A percentile compares a stretch with the other conserved stretches of the same genome.
Evolutionary conservation across 2,113 vertebrate genomes (phyloP).

Genomic region (Limnothrissa miodon): DNA sequence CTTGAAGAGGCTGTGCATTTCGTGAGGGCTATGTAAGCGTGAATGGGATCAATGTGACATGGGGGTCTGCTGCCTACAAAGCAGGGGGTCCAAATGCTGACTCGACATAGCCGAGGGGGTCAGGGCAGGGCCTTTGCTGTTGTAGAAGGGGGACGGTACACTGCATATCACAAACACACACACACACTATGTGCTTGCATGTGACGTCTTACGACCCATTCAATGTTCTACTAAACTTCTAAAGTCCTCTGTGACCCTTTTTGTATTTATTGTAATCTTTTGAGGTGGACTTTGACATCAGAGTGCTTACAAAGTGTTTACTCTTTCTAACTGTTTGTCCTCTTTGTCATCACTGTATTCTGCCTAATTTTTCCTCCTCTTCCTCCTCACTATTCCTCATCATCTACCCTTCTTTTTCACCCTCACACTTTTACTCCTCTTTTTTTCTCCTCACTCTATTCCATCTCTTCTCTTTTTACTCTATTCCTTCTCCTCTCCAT

Average conservation of each 20-base stretch:
- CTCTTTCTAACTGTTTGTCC: not conserved
- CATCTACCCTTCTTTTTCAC: too few relatives aligned
- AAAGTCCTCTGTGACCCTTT: too few relatives aligned
- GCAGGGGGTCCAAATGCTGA: conserved; percentile 24
- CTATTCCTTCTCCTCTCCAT: too few relatives aligned
- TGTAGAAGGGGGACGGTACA: not conserved
- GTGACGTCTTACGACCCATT: not conserved
- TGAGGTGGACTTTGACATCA: too few relatives aligned
- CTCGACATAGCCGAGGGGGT: conserved; percentile 20
- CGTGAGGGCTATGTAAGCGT: conserved; percentile 26
- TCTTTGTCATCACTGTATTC: too few relatives aligned
- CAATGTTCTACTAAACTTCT: too few relatives aligned
- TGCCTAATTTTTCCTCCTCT: too few relatives aligned
- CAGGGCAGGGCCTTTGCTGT: not conserved
- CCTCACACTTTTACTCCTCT: not conserved
- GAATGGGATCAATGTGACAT: conserved; percentile 24
- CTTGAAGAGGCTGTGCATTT: conserved; percentile 18
- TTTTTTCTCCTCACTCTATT: too few relatives aligned
- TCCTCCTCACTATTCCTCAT: too few relatives aligned
- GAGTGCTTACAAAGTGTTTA: not conserved
- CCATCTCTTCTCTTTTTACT: too few relatives aligned
- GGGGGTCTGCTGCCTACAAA: conserved; percentile 17
- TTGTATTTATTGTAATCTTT: not conserved
- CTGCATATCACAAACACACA: conserved; percentile 17
- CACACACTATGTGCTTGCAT: not conserved